A percentile compares a stretch with the other conserved stretches of the same genome.
Evolutionary conservation across 2,797 vertebrate genomes (phyloP).

Genomic region (Amazona finschi): DNA sequence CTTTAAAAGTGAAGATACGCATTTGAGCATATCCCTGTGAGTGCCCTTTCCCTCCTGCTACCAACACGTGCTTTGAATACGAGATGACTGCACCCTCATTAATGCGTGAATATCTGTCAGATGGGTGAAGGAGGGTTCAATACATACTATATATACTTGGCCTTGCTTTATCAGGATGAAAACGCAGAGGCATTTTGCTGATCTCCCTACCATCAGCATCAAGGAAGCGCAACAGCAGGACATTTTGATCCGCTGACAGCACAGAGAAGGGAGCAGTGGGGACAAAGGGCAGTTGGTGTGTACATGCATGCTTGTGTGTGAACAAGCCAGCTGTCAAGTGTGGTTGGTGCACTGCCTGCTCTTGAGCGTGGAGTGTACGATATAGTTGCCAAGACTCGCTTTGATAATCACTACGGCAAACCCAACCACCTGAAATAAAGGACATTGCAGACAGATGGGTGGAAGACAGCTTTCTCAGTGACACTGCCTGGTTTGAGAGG

Average conservation of each 20-base stretch:
- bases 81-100: background rate
- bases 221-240: background rate
- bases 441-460: fast-evolving
- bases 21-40: background rate
- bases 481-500: background rate
- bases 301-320: background rate
- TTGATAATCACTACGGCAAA: slow-evolving; percentile 15
- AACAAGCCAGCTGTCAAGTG: background rate
- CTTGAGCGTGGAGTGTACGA: background rate
- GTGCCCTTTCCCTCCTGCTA: background rate
- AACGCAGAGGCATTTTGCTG: background rate
- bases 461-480: background rate
- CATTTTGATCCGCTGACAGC: fast-evolving
- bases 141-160: background rate
- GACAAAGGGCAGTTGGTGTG: fast-evolving
- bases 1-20: background rate
- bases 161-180: background rate
- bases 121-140: background rate
- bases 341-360: background rate
- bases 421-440: background rate
- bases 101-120: background rate
- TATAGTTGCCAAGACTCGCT: background rate
- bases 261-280: background rate
- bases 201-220: background rate
- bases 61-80: background rate